A percentile compares a stretch with the other conserved stretches of the same genome.
Evolutionary conservation across 2,113 vertebrate genomes (phyloP).

Genomic region (Actenoides hombroni): DNA sequence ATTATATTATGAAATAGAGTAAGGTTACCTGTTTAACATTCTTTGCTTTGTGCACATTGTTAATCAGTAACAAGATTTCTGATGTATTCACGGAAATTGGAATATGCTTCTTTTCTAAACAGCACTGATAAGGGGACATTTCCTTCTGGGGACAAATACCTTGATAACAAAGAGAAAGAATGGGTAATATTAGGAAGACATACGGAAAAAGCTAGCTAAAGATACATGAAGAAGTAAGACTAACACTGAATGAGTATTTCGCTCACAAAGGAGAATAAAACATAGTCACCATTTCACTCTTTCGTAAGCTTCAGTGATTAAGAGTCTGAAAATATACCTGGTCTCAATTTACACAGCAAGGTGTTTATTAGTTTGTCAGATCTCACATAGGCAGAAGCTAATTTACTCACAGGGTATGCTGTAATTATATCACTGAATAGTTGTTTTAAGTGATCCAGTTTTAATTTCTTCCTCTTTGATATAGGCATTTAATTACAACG

Average conservation of each 20-base stretch:
- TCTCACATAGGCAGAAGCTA: conserved; percentile 45
- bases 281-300: conserved; percentile 9
- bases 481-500: conserved; percentile 55
- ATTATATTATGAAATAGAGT: not conserved
- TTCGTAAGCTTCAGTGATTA: conserved; percentile 51
- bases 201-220: not conserved
- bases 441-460: conserved; percentile 31
- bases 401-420: conserved; percentile 48
- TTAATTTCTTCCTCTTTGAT: conserved; percentile 57
- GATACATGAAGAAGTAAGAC: not conserved
- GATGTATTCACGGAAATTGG: not conserved
- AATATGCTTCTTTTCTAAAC: not conserved
- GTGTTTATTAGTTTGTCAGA: conserved; percentile 68
- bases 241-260: not conserved
- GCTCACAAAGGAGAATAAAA: not conserved
- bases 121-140: not conserved
- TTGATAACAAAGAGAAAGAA: not conserved
- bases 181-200: not conserved
- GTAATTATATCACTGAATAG: conserved; percentile 48
- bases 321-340: conserved; percentile 40
- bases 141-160: not conserved
- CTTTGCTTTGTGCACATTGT: not conserved
- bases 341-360: conserved; percentile 62
- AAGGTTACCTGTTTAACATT: not conserved
- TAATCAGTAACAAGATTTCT: not conserved